Base-by-base conservation (phyloP, 2,113 vertebrate genomes). In the Entelurus aequoreus region DNA sequence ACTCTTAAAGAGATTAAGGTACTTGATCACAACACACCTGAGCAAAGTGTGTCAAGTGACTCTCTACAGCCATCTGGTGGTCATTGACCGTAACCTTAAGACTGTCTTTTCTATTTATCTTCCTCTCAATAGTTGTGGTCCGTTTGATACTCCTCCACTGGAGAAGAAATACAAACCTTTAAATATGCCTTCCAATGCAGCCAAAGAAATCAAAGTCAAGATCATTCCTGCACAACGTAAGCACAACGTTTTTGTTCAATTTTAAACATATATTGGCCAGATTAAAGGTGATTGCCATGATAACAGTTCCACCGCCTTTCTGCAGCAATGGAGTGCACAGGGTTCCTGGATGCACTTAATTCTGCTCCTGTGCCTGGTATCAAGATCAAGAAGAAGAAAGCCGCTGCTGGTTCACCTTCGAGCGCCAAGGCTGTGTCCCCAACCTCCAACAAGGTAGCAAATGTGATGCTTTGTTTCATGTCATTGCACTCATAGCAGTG, bases 151-250 rank as follows among this genome's bases (percentile, higher is more conserved):
- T 0, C 93, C 92, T 0, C 92, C 88, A 1, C 90, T 91, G 4
- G 96, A 98, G 88, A 98, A 98, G 71, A 98, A 96, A 51, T 98
- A 98, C 86, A 98, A 98, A 73, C 96, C 96, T 13, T 90, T 98
- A 0, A 98, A 98, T 74, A 95, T 84, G 0, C 92, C 93, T 0
- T 92, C 94, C 0, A 98, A 97, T 35, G 74, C 93, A 1, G 81
- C 93, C 86, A 98, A 98, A 87, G 96, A 98, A 80, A 96, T 97
- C 79, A 98, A 97, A 93, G 94, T 98, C 62, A 98, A 98, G 84
- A 92, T 98, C 79, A 98, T 98, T 72, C 96, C 96, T 0, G 87
- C 96, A 0, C 95, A 95, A 19, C 96, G 95, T 98, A 86, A 92
- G 95, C 88, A 38, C 28, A 4, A 47, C 10, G 19, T 36, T 13